phyloP scores from a whole-genome alignment of 2,113 vertebrate species.

The Baryphthengus martii region DNA sequence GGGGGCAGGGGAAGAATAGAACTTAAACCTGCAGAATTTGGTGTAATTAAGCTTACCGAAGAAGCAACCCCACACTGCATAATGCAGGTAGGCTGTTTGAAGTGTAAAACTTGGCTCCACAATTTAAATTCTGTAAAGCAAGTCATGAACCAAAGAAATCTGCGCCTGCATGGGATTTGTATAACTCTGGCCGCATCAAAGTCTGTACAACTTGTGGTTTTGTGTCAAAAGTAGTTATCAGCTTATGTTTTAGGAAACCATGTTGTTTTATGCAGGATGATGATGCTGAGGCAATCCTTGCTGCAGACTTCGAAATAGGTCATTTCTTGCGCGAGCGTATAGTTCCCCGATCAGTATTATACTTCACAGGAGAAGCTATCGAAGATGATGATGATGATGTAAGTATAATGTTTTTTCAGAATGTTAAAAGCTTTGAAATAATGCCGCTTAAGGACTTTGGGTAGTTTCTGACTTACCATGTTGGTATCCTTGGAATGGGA shows the following conservation, averaged over 20 bases:
- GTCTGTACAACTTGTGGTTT: not conserved
- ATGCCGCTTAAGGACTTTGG: not conserved
- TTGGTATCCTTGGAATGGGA: not conserved
- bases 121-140: not conserved
- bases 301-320: conserved; percentile 98
- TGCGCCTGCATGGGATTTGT: not conserved
- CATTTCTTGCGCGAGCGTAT: conserved; percentile 98
- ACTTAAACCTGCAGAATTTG: not conserved
- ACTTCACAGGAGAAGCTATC: conserved; percentile 98
- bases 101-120: not conserved
- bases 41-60: not conserved
- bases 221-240: not conserved
- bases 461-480: not conserved
- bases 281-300: conserved; percentile 92
- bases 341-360: conserved; percentile 93
- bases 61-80: not conserved
- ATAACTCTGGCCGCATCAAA: not conserved
- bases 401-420: conserved; percentile 38
- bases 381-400: conserved; percentile 98
- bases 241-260: not conserved
- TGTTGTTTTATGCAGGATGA: conserved; percentile 82
- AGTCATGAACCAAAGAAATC: not conserved
- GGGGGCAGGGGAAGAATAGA: not conserved
- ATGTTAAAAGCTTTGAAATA: not conserved
- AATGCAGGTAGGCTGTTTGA: not conserved